Percentiles rank a stretch among this genome's conserved stretches.
phyloP scores from a whole-genome alignment of 2,113 vertebrate genomes.

The Alethe castanea region DNA sequence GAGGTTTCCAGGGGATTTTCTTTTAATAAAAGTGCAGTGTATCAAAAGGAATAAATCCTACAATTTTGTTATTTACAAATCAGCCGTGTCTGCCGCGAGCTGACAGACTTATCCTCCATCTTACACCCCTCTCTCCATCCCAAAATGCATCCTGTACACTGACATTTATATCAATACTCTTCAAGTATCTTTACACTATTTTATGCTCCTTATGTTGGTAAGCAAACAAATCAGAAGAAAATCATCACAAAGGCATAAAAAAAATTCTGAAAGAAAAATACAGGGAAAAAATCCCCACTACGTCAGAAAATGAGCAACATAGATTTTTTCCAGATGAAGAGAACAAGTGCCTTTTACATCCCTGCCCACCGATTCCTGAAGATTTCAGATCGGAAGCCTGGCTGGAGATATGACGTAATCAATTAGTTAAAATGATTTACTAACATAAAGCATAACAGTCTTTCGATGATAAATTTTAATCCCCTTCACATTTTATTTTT shows the following conservation, averaged over 20 bases:
- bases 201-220: background rate
- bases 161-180: background rate
- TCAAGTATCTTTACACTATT: background rate
- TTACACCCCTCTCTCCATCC: background rate
- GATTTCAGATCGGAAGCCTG: background rate
- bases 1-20: constrained; percentile 58
- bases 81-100: background rate
- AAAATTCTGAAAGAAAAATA: background rate
- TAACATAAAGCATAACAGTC: background rate
- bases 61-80: constrained; percentile 57
- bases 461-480: background rate
- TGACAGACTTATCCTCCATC: constrained; percentile 6
- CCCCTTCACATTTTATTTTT: background rate
- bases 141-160: background rate
- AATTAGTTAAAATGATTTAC: constrained; percentile 26
- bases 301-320: background rate
- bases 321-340: background rate
- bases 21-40: constrained; percentile 46
- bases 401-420: background rate
- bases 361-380: background rate
- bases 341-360: background rate
- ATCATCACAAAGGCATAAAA: background rate
- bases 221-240: background rate
- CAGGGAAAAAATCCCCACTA: accelerated
- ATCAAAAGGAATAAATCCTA: constrained; percentile 54